Evolutionary conservation across 2,797 vertebrate genomes (phyloP).

Genomic region (Epinephelus awoara): DNA sequence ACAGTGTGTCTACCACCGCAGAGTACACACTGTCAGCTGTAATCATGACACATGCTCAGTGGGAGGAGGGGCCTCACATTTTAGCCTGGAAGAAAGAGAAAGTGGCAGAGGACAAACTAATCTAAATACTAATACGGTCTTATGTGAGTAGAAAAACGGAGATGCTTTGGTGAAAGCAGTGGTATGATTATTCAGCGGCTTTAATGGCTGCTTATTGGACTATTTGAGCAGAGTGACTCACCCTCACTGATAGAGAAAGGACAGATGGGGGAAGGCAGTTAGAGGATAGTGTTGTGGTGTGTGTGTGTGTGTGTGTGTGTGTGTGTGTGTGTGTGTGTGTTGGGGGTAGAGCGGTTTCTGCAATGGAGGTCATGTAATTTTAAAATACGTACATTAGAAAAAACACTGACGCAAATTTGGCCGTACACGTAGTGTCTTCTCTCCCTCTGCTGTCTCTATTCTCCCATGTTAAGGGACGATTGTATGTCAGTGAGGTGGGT

Average conservation of each 20-base stretch:
- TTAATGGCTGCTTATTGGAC: slow-evolving; percentile 37
- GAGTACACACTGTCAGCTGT: slow-evolving; percentile 55
- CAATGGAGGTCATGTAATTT: slow-evolving; percentile 45
- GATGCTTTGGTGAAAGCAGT: slow-evolving; percentile 22
- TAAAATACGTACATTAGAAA: slow-evolving; percentile 10
- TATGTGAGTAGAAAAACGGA: slow-evolving; percentile 4
- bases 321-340: slow-evolving; percentile 9
- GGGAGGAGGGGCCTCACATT: slow-evolving; percentile 17
- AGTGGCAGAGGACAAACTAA: slow-evolving; percentile 36
- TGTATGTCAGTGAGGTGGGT: slow-evolving; percentile 3
- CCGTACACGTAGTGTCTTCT: not conserved
- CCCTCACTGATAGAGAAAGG: slow-evolving; percentile 39
- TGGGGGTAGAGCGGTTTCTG: slow-evolving; percentile 2
- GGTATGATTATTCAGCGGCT: slow-evolving; percentile 44
- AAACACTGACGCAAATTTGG: not conserved
- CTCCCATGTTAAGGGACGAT: not conserved
- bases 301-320: slow-evolving; percentile 5
- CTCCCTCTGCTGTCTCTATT: not conserved
- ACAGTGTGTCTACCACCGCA: slow-evolving; percentile 28
- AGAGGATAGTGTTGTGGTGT: slow-evolving; percentile 19
- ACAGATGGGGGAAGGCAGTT: slow-evolving; percentile 49
- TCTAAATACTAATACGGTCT: not conserved
- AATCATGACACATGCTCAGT: slow-evolving; percentile 36
- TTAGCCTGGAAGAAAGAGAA: slow-evolving; percentile 23
- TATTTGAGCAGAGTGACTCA: slow-evolving; percentile 56